phyloP scores from a whole-genome alignment of 37 sponge, comb jelly and placozoan genomes.

The Ianthella basta region DNA sequence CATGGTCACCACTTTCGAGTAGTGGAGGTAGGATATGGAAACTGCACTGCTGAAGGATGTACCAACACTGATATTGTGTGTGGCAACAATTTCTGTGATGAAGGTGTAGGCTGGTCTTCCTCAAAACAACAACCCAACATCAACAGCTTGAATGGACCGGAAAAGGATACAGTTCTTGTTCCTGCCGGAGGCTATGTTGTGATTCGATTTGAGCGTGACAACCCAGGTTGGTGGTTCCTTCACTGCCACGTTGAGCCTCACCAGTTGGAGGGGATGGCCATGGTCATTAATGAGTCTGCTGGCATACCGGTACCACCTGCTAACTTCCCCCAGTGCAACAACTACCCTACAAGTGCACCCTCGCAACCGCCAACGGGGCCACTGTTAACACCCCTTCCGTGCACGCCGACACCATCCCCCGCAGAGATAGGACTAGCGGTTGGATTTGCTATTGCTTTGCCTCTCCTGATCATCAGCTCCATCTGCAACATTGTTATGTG shows the following conservation, averaged over 20 bases:
- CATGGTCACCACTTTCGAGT: constrained; percentile 63
- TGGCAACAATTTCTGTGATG: background rate
- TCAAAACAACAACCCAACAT: background rate
- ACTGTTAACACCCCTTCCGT: too few relatives aligned
- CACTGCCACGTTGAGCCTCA: constrained; percentile 84
- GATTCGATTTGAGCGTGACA: constrained; percentile 61
- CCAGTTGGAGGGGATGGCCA: constrained; percentile 70
- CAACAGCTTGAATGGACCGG: background rate
- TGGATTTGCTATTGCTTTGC: too few relatives aligned
- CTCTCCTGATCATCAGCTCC: too few relatives aligned
- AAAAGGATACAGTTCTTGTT: constrained; percentile 78
- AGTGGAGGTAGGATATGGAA: constrained; percentile 29
- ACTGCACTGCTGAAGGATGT: background rate
- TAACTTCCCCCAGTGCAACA: too few relatives aligned
- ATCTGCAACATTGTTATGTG: too few relatives aligned
- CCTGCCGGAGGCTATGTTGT: constrained; percentile 80
- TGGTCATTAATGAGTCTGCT: too few relatives aligned
- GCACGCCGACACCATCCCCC: too few relatives aligned
- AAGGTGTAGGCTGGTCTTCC: background rate
- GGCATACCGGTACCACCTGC: too few relatives aligned
- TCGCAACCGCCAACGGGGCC: too few relatives aligned
- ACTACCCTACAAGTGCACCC: too few relatives aligned
- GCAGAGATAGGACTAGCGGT: too few relatives aligned
- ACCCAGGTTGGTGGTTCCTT: constrained; percentile 78
- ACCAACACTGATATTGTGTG: constrained; percentile 36